Evolutionary conservation across 2,113 vertebrate genomes (phyloP), one percentile per base, ranked within the genome.

Genomic region (Silurus glanis): DNA sequence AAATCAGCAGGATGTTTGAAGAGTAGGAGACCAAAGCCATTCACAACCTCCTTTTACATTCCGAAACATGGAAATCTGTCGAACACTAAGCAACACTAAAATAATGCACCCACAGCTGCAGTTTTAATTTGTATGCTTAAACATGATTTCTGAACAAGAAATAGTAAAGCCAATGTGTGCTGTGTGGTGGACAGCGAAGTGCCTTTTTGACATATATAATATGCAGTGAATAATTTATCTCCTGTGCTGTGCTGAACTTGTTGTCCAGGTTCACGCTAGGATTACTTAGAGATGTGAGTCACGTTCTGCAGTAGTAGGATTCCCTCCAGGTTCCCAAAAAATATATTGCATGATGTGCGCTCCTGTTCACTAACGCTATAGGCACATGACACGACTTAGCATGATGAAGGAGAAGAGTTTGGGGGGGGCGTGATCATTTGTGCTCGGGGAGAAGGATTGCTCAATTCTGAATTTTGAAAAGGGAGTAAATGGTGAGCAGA

Each of bases 401-500:
- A 58, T 67, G 49, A 53, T 83, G 71, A 67, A 56, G 49, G 71
- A 58, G 25, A 47, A 8, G 45, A 37, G 21, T 9, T 9, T 9
- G 23, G 19, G 47, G 23, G 45, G 47, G 45, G 14, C 56, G 51
- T 13, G 67, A 21, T n/a, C 45, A 72, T 69, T 58, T 82, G 37
- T 37, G 28, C 56, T 83, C 28, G 25, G 25, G 69, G 51, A 59
- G 55, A 62, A 81, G 84, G n/a, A 66, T 80, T 62, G 64, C 79
- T 79, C 55, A 83, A 64, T 82, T 85, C 66, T 76, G 19, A 80
- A 81, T 81, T 83, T 83, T 75, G 23, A 64, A 78, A 58, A 49
- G 47, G 58, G 45, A 78, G 51, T 53, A 56, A 82, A 82, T 53
- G 56, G 56, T 56, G 55, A 83, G 71, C 62, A 62, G 72, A 86